Conservation (phyloP, 2,797 vertebrate genomes). For the Catostomus latipinnis region DNA sequence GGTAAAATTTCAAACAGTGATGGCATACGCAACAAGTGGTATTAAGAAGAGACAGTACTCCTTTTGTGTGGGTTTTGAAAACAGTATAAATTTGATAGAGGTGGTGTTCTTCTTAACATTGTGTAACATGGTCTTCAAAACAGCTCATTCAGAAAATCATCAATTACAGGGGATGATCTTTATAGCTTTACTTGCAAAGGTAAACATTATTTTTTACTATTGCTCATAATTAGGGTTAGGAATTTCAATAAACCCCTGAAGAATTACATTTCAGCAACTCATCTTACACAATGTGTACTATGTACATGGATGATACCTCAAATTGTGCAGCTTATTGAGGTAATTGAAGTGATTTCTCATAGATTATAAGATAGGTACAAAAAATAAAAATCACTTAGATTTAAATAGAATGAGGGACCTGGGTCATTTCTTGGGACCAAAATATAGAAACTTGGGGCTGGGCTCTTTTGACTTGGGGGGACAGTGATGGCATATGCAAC, state of each 20-base stretch:
- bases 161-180: background rate
- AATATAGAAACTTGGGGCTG: background rate
- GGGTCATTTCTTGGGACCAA: background rate
- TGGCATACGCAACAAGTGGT: no score
- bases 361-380: no score
- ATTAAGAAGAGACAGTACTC: no score
- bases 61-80: background rate
- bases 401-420: no score
- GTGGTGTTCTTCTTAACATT: background rate
- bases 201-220: background rate
- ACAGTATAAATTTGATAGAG: slow-evolving; percentile 39
- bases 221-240: background rate
- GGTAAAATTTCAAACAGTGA: no score
- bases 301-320: background rate
- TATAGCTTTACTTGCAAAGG: no score
- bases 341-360: no score
- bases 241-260: background rate
- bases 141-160: slow-evolving; percentile 11
- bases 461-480: no score
- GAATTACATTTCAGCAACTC: background rate
- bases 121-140: slow-evolving; percentile 11
- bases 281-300: background rate
- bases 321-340: background rate
- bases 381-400: no score
- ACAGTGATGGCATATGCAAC: no score